Conservation (phyloP, 2,113 vertebrate species). For the Rhipidura dahli region DNA sequence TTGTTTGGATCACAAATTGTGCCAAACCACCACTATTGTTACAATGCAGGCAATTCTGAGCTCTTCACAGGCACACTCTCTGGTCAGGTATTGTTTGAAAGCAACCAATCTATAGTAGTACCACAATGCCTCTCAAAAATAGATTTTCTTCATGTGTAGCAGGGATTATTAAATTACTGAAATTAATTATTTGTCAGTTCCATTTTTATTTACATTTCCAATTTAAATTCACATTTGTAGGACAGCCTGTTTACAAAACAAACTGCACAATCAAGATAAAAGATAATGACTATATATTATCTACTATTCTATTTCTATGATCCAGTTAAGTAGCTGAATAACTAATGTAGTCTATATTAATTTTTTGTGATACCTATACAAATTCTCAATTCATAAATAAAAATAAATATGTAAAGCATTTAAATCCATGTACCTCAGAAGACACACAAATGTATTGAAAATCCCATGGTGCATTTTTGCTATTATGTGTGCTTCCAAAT, state of each 20-base stretch:
- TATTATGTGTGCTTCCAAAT: neutral
- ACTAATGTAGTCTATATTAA: neutral
- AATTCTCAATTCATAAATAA: neutral
- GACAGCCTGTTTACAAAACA: neutral
- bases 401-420: neutral
- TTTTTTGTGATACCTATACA: neutral
- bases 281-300: neutral
- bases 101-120: neutral
- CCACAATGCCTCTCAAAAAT: neutral
- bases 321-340: neutral
- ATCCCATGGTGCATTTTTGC: neutral
- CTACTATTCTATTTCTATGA: neutral
- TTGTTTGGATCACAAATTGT: neutral
- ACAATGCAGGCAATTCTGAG: neutral
- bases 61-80: neutral
- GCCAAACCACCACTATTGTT: neutral
- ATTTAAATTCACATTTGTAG: neutral
- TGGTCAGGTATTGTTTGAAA: neutral
- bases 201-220: neutral
- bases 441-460: neutral
- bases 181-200: neutral
- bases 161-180: neutral
- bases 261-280: neutral
- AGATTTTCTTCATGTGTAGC: neutral
- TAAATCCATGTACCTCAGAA: neutral